Base-by-base conservation (phyloP, 1,140 invertebrate species). In the Littorina saxatilis region DNA sequence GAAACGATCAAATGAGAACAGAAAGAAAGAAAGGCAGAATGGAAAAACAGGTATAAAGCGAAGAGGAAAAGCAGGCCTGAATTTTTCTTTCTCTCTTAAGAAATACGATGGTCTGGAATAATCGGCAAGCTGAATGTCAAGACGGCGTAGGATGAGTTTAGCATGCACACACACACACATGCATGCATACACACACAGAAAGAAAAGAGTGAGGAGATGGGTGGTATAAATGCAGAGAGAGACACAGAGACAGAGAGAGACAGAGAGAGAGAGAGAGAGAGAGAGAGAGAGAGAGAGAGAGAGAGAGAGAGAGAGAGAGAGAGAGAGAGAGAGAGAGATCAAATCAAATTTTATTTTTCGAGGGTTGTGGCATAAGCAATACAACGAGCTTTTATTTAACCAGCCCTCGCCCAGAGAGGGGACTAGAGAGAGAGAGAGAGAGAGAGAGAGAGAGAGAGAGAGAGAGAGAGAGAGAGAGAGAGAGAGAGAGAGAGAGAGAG, bases 351-450 rank as follows among this genome's bases (percentile, higher is more conserved):
- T n/a, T n/a, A n/a, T n/a, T n/a, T n/a, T n/a, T n/a, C n/a, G n/a
- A n/a, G n/a, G n/a, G n/a, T n/a, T n/a, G n/a, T n/a, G n/a, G n/a
- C n/a, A n/a, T n/a, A n/a, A n/a, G n/a, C n/a, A n/a, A n/a, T n/a
- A n/a, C n/a, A n/a, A n/a, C n/a, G n/a, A n/a, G n/a, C n/a, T n/a
- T n/a, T n/a, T n/a, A n/a, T n/a, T n/a, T n/a, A n/a, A n/a, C n/a
- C n/a, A n/a, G n/a, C n/a, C n/a, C n/a, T n/a, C n/a, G n/a, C n/a
- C n/a, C n/a, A n/a, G n/a, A n/a, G n/a, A n/a, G n/a, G n/a, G n/a
- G n/a, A n/a, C n/a, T n/a, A n/a, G n/a, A n/a, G n/a, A n/a, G 43
- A 82, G 66, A 79, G 40, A 82, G 50, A 82, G 32, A 35, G 35
- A 82, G 37, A 82, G 17, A 70, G 40, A 80, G 39, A 80, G 43